A percentile compares a stretch with the other conserved stretches of the same genome.
These are phyloP conservation scores for Noctua fimbriata DNA, from an alignment of 2,888 invertebrate genomes.

Conservation along the genomic window DNA sequence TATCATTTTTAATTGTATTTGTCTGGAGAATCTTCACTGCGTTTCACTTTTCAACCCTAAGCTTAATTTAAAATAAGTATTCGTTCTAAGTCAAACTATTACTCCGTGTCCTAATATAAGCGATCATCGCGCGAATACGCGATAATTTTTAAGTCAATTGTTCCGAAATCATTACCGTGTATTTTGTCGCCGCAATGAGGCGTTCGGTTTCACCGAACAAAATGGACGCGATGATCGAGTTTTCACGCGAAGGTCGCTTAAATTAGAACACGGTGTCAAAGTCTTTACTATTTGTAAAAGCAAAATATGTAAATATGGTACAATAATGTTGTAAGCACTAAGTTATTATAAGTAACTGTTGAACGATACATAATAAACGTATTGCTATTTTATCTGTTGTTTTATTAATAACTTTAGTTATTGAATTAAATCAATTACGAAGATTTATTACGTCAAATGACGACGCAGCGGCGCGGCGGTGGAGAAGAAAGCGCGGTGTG, in stretches of 20 bases:
- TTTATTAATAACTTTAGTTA: constrained; percentile 69
- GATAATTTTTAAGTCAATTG: background rate
- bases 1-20: background rate
- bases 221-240: background rate
- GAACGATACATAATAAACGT: constrained; percentile 66
- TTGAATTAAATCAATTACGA: constrained; percentile 62
- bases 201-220: background rate
- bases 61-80: constrained; percentile 59
- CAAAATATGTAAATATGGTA: constrained; percentile 63
- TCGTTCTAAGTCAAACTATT: constrained; percentile 67
- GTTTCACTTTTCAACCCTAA: constrained; percentile 4
- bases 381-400: constrained; percentile 70
- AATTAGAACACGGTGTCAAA: constrained; percentile 13
- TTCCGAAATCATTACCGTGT: background rate
- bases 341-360: constrained; percentile 63
- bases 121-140: background rate
- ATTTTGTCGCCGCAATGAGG: background rate
- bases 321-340: constrained; percentile 58
- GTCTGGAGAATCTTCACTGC: constrained; percentile 16
- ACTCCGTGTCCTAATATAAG: constrained; percentile 9
- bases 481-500: constrained; percentile 30
- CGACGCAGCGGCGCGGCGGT: constrained; percentile 34
- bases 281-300: constrained; percentile 59
- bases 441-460: constrained; percentile 61
- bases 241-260: background rate